Conservation (phyloP, 2,113 vertebrate species). For the Alaudala cheleensis region DNA sequence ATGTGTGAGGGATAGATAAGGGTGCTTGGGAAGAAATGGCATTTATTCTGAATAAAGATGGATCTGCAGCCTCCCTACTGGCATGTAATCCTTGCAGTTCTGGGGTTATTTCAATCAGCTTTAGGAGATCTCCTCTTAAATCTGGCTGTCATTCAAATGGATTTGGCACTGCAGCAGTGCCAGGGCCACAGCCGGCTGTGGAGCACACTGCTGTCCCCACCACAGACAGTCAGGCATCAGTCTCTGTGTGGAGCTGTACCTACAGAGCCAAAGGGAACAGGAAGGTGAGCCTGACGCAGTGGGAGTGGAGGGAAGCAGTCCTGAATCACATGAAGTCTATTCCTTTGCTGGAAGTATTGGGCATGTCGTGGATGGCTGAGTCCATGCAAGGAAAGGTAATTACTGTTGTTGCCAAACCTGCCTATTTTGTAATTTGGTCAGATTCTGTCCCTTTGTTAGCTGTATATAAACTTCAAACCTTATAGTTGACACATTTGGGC, state of each 20-base stretch:
- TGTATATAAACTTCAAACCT: neutral
- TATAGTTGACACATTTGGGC: neutral
- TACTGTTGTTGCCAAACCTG: neutral
- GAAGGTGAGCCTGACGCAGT: neutral
- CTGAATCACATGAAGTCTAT: neutral
- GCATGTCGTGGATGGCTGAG: neutral
- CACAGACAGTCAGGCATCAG: neutral
- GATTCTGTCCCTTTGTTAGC: neutral
- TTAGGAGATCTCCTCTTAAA: constrained; percentile 1
- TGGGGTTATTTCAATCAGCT: constrained; percentile 41
- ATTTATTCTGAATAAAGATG: constrained; percentile 28
- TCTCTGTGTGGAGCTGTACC: neutral
- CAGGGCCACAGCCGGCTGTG: neutral
- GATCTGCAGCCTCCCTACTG: constrained; percentile 8
- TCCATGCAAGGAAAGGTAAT: neutral
- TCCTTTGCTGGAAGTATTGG: neutral
- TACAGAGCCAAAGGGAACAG: neutral
- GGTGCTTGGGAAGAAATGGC: constrained; percentile 14
- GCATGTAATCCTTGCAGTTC: constrained; percentile 36
- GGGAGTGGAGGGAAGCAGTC: neutral
- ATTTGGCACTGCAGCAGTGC: neutral
- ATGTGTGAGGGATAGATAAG: constrained; percentile 61
- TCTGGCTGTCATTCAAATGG: neutral
- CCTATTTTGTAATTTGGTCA: neutral
- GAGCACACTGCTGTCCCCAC: neutral